Base-by-base conservation (phyloP, 2,797 vertebrate genomes). In the Emydoidea blandingii region DNA sequence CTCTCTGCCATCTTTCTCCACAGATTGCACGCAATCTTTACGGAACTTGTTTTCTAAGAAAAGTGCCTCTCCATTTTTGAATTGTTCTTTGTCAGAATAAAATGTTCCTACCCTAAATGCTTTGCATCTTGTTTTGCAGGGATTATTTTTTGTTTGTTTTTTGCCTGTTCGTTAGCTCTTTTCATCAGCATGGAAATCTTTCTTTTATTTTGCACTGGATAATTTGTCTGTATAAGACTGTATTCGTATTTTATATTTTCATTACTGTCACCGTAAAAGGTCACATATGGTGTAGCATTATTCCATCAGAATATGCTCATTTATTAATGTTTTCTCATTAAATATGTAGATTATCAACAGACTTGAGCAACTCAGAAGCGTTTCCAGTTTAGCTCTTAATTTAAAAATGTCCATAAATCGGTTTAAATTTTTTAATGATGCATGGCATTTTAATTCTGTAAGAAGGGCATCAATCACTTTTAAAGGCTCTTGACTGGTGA, bases 401-500 rank as follows among this genome's bases (percentile, higher is more conserved):
- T 79, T 91, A 79, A 85, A 92, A 95, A n/a, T 79, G 53, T 82
- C 90, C 95, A 91, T 82, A 93, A 93, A 84, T 86, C 93, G 95
- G 91, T 87, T 27, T 93, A 94, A 91, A 86, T 81, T 95, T 94
- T 95, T 95, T 92, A 90, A 94, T 91, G 94, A 91, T 95, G 85
- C 81, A 15, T 93, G 84, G 12, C 56, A 90, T 95, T 94, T 94
- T 84, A 87, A 79, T 49, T 89, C 85, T 92, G 91, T 50, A 83
- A 89, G 89, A 95, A 93, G 86, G 84, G 27, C 81, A 88, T 94
- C 81, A 92, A 12, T 93, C 82, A 94, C 87, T 85, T 94, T 92
- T 89, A 91, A 91, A 93, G 85, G 80, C 81, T 95, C 62, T 21
- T 41, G 37, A 76, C 50, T 65, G n/a, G 53, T 78, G 72, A 78